A percentile compares a stretch with the other conserved stretches of the same genome.
These are phyloP conservation scores for Athene cunicularia DNA, from an alignment of 2,113 vertebrate species.

Conservation along the genomic window DNA sequence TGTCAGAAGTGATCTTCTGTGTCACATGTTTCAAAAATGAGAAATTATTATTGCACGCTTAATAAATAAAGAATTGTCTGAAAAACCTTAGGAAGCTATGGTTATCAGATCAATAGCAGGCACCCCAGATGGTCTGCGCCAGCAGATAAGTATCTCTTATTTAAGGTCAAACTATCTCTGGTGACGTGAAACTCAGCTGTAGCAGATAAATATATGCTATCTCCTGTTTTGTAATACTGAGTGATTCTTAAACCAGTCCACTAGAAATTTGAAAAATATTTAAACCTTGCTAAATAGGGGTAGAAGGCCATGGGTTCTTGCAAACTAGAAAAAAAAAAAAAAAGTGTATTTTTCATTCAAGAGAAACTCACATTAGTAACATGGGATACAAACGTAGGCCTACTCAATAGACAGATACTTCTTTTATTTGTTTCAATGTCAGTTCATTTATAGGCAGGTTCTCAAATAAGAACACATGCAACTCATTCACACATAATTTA, in stretches of 20 bases:
- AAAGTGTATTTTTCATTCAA: background rate
- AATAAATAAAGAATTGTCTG: background rate
- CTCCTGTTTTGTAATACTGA: background rate
- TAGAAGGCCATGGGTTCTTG: background rate
- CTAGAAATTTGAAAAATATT: background rate
- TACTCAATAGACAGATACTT: background rate
- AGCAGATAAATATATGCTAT: background rate
- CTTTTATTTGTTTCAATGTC: background rate
- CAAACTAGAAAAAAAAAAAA: background rate
- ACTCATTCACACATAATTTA: background rate
- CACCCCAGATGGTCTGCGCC: background rate
- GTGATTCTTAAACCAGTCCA: background rate
- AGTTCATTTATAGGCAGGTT: background rate
- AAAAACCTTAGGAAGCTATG: background rate
- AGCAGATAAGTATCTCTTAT: background rate
- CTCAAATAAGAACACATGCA: background rate
- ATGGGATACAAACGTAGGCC: background rate
- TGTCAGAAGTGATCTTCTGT: background rate
- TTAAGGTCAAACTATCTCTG: background rate
- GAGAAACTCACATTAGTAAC: background rate
- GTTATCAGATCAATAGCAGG: background rate
- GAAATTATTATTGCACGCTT: background rate
- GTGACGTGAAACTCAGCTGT: background rate
- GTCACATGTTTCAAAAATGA: background rate
- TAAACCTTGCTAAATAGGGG: background rate